phyloP scores from a whole-genome alignment of 2,797 vertebrate genomes.

The Centroberyx gerrardi region DNA sequence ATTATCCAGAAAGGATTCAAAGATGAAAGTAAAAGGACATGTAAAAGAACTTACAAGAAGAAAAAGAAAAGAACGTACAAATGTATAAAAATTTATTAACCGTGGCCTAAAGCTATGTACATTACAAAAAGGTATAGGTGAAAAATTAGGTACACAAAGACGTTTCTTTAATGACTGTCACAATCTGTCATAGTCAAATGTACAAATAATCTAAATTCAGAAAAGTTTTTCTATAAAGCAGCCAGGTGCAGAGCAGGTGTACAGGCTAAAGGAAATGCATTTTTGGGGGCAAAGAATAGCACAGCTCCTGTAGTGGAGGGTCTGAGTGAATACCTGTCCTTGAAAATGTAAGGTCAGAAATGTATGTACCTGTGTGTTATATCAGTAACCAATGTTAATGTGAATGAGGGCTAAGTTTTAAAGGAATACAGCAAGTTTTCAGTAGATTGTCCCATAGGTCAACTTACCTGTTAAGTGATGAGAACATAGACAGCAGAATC shows the following conservation, averaged over 20 bases:
- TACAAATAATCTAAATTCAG: slow-evolving; percentile 28
- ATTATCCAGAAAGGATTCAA: neutral
- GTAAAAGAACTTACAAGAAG: neutral
- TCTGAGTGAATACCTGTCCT: neutral
- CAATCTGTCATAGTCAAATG: slow-evolving; percentile 4
- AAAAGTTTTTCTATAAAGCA: neutral
- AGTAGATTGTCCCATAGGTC: too few relatives aligned
- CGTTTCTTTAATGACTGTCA: slow-evolving; percentile 4
- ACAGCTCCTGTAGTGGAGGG: neutral
- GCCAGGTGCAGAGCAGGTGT: too few relatives aligned
- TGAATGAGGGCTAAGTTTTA: too few relatives aligned
- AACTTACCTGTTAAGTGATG: too few relatives aligned
- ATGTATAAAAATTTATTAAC: slow-evolving; percentile 40
- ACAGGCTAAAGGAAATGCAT: neutral
- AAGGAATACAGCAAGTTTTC: too few relatives aligned
- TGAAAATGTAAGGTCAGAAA: neutral
- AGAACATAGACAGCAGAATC: too few relatives aligned
- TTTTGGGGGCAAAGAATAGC: neutral
- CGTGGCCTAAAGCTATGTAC: neutral
- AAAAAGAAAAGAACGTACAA: slow-evolving; percentile 10
- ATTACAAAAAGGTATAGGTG: slow-evolving; percentile 11
- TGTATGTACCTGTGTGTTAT: neutral
- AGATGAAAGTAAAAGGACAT: neutral
- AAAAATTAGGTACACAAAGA: neutral
- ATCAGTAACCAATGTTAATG: too few relatives aligned